phyloP scores from a whole-genome alignment of 2,888 invertebrate genomes.

The Tribolium freemani region DNA sequence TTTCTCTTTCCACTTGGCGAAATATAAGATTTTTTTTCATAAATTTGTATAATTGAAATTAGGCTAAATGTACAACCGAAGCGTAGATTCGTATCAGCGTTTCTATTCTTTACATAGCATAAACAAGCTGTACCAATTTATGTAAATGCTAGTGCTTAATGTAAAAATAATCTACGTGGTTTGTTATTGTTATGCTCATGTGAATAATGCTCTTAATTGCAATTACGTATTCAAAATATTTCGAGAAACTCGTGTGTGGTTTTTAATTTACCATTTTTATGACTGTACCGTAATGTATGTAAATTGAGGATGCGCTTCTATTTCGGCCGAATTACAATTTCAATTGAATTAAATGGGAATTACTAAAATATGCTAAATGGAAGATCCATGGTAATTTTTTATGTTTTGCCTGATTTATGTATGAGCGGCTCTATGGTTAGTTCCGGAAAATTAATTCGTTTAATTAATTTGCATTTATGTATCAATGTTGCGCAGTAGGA shows the following conservation, averaged over 20 bases:
- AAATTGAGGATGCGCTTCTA: neutral
- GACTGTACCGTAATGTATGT: too few relatives aligned
- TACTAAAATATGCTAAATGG: neutral
- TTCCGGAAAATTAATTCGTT: neutral
- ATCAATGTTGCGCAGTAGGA: neutral
- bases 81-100: slow-evolving; percentile 10
- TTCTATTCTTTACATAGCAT: neutral
- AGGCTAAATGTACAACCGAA: slow-evolving; percentile 3
- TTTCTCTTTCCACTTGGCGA: slow-evolving; percentile 3
- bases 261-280: neutral
- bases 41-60: neutral
- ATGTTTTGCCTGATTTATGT: neutral
- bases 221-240: slow-evolving; percentile 1
- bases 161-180: slow-evolving; percentile 23
- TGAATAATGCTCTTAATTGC: slow-evolving; percentile 25
- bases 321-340: neutral
- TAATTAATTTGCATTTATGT: neutral
- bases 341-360: neutral
- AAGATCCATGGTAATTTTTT: neutral
- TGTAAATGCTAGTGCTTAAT: slow-evolving; percentile 34
- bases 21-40: neutral
- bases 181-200: slow-evolving; percentile 24
- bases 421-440: neutral
- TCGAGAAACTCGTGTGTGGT: neutral
- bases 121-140: slow-evolving; percentile 22